Percentiles rank a stretch among this genome's conserved stretches.
These are phyloP conservation scores for Lepidostoma basale DNA, from an alignment of 1,140 invertebrate species.

Conservation along the genomic window DNA sequence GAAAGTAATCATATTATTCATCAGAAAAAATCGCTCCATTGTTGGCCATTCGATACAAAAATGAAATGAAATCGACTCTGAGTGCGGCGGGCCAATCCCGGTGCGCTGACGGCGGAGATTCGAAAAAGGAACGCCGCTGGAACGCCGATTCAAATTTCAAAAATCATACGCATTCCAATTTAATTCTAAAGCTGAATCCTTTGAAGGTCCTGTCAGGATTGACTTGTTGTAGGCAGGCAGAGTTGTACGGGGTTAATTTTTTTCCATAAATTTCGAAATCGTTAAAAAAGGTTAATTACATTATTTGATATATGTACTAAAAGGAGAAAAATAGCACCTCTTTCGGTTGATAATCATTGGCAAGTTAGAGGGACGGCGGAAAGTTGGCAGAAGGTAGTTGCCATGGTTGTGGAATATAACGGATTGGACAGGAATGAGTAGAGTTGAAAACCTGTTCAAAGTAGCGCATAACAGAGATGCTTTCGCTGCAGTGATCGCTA, in stretches of 20 bases:
- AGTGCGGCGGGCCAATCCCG: constrained; percentile 21
- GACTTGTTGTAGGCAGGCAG: neutral
- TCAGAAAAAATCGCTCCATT: constrained; percentile 20
- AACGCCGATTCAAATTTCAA: constrained; percentile 20
- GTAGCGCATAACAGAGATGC: too few species aligned
- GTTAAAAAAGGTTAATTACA: neutral
- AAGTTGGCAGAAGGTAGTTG: too few species aligned
- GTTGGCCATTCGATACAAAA: constrained; percentile 26
- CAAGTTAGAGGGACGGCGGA: too few species aligned
- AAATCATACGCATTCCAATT: constrained; percentile 21
- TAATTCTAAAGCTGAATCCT: neutral
- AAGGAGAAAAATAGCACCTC: neutral
- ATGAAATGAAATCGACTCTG: constrained; percentile 23
- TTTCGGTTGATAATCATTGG: too few species aligned
- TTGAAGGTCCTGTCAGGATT: neutral
- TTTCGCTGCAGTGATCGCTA: too few species aligned
- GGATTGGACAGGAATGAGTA: too few species aligned
- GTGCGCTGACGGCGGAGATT: constrained; percentile 21
- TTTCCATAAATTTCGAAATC: neutral
- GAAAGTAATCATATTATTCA: constrained; percentile 16
- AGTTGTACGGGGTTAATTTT: neutral
- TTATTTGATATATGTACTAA: neutral
- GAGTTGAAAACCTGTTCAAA: too few species aligned
- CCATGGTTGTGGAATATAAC: too few species aligned
- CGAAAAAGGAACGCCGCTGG: constrained; percentile 14